Evolutionary conservation across 2,888 invertebrate genomes (phyloP), one percentile per base, ranked within the genome.

Genomic region (Hypomecis atomaria): DNA sequence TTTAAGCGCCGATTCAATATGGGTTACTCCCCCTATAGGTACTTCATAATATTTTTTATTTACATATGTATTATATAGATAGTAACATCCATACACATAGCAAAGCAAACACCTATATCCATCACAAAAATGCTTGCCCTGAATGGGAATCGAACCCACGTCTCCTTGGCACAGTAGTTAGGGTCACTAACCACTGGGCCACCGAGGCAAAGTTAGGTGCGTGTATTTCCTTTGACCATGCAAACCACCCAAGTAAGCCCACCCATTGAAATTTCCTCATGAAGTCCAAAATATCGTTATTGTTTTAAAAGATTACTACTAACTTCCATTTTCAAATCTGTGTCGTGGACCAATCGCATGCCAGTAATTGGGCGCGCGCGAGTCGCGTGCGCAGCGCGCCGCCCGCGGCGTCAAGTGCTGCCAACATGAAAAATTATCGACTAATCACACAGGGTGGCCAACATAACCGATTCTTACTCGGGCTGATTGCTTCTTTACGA

Each of bases 381-480:
- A 68, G 84, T 84, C 87, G 86, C 87, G 88, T 84, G 87, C 85
- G 81, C 79, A 67, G 67, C 65, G 65, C 66, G 65, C 55, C 69
- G 77, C 82, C 83, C 78, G 82, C 65, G 84, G 87, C 83, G 73
- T 71, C 73, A 75, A 80, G 73, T 81, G 83, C 74, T 82, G 79
- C 84, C 85, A 85, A 82, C 81, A 73, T 70, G 72, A 78, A 76
- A 83, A 84, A 87, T 86, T 85, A 86, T 82, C 76, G 70, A 77
- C 84, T 87, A 89, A 89, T 88, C 86, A 87, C 79, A 85, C 83
- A 79, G 83, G 84, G 83, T 85, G 83, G 84, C 81, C 87, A 83
- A 74, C 78, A 67, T 74, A 74, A 75, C 73, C 73, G 73, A 74
- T 76, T 81, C 81, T 78, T 78, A 67, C 69, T 73, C 66, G 61